Base-by-base conservation (phyloP, 2,113 vertebrate genomes). In the Tringa solitaria region DNA sequence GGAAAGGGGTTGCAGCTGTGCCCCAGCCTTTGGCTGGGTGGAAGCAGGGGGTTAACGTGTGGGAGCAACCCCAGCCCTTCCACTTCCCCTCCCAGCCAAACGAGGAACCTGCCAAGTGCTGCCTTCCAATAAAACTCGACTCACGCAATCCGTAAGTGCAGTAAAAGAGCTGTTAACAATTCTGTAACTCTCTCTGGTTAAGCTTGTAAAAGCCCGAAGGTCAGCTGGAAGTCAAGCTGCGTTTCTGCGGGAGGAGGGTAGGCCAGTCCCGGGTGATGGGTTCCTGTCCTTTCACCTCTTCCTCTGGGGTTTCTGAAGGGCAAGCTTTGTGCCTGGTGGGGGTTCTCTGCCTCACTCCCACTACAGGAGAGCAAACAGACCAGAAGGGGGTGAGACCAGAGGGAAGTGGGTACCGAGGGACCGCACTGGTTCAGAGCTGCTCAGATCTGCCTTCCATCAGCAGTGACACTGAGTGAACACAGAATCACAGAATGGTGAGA, bases 81-180 rank as follows among this genome's bases (percentile, higher is more conserved):
- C n/a, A 7, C 65, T 79, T 93, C 86, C 61, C 87, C 72, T 93
- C 46, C 63, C 73, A 95, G 96, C 86, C 96, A 96, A 94, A 82
- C 0, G 45, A 84, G 84, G 93, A 92, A 92, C 74, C 73, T 95
- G 96, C 95, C 94, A 96, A 97, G 94, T 53, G 65, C 86, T 53
- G 22, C 5, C 6, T 95, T 93, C 94, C 93, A 95, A 95, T 96
- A 96, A 97, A 96, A 94, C 0, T 6, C 89, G 87, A 90, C 80
- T 95, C 94, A 50, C 90, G 87, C 90, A 37, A 95, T 96, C 96
- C 95, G 89, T 87, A 79, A 90, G 90, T 33, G 92, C 91, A 96
- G 93, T 96, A 95, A 96, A 97, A 97, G 82, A 96, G 96, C 96
- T 96, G 96, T 96, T 96, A 97, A 96, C 96, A 97, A 96, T 96